Percentiles rank a stretch among this genome's conserved stretches.
phyloP scores from a whole-genome alignment of 2,888 invertebrate genomes.

The Cheilosia pagana region DNA sequence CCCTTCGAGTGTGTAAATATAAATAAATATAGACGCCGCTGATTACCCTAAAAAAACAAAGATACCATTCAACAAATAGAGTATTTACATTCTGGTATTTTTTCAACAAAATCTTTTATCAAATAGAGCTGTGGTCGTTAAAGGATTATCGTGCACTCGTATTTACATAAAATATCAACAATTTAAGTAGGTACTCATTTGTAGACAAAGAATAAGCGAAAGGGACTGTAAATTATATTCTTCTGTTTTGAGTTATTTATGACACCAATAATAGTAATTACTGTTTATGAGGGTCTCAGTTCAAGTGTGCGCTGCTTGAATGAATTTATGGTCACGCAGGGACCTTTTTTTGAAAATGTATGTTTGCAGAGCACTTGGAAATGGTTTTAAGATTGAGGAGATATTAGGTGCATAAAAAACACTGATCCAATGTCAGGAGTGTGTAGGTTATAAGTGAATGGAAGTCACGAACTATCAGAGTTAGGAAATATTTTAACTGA shows the following conservation, averaged over 20 bases:
- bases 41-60: background rate
- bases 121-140: conserved; percentile 28
- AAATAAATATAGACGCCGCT: conserved; percentile 5
- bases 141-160: conserved; percentile 27
- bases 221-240: conserved; percentile 21
- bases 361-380: background rate
- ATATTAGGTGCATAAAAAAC: too few species aligned
- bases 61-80: background rate
- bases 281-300: conserved; percentile 31
- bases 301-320: conserved; percentile 1
- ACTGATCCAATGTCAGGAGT: too few species aligned
- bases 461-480: too few species aligned
- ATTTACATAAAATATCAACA: conserved; percentile 8
- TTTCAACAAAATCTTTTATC: conserved; percentile 17
- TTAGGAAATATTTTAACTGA: too few species aligned
- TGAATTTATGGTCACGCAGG: conserved; percentile 14
- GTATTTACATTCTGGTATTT: background rate
- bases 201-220: background rate
- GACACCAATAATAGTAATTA: conserved; percentile 16
- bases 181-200: background rate
- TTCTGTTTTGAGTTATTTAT: conserved; percentile 48
- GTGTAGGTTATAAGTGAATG: too few species aligned
- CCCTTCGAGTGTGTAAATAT: background rate
- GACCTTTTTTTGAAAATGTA: background rate
- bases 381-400: background rate